Conservation (phyloP, 2,888 invertebrate genomes). For the Meganola albula region DNA sequence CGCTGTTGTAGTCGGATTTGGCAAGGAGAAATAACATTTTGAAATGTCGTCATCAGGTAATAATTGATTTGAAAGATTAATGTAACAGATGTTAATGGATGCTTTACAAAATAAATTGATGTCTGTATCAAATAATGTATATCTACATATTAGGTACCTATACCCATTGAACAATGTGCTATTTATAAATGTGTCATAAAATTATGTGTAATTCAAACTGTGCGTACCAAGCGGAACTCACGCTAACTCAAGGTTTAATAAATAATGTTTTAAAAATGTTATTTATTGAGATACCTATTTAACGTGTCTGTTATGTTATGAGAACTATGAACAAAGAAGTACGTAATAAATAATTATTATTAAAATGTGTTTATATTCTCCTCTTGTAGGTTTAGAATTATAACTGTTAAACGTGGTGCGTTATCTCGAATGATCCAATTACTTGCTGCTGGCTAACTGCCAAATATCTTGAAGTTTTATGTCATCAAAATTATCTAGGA, state of each 20-base stretch:
- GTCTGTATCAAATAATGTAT: constrained; percentile 25
- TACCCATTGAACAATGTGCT: too few species aligned
- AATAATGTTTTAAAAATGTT: constrained; percentile 28
- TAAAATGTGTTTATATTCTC: constrained; percentile 21
- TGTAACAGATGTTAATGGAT: constrained; percentile 17
- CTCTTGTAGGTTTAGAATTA: constrained; percentile 15
- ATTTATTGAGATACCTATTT: constrained; percentile 30
- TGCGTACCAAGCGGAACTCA: constrained; percentile 22
- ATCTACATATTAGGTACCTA: too few species aligned
- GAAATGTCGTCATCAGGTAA: too few species aligned
- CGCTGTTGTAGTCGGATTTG: too few species aligned
- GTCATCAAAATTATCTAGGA: constrained; percentile 71
- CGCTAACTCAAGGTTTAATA: constrained; percentile 24
- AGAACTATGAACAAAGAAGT: constrained; percentile 55
- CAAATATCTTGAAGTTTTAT: constrained; percentile 61
- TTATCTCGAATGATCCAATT: constrained; percentile 52
- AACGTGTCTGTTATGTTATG: constrained; percentile 32
- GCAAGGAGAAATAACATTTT: too few species aligned
- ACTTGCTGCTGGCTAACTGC: constrained; percentile 52
- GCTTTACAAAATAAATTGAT: constrained; percentile 23
- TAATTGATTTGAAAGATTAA: too few species aligned
- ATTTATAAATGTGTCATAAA: constrained; percentile 32
- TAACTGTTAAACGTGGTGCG: constrained; percentile 33
- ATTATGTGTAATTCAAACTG: constrained; percentile 23
- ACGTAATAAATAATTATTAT: constrained; percentile 55